phyloP scores from a whole-genome alignment of 1,140 invertebrate species.

The Drosophila miranda region DNA sequence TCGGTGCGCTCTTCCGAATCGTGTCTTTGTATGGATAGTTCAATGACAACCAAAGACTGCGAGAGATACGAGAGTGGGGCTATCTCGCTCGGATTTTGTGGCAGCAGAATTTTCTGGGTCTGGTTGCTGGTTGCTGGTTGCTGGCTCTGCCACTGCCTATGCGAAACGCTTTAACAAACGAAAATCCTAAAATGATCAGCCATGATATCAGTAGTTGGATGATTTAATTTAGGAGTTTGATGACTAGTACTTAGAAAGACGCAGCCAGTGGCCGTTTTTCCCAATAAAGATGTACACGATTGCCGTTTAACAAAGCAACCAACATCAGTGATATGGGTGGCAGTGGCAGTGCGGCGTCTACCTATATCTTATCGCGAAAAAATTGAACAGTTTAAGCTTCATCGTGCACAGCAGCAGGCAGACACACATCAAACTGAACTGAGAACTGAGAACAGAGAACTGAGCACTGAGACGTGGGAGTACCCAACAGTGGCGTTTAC shows the following conservation, averaged over 20 bases:
- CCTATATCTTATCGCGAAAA: conserved; percentile 67
- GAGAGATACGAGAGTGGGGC: conserved; percentile 25
- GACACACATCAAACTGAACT: conserved; percentile 38
- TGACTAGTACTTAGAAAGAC: conserved; percentile 17
- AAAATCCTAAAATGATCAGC: too few relatives aligned
- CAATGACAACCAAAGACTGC: conserved; percentile 33
- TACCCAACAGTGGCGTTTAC: conserved; percentile 16
- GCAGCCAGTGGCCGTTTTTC: conserved; percentile 7
- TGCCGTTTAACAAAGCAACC: conserved; percentile 49
- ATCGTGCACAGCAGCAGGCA: conserved; percentile 47
- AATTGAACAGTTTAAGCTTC: conserved; percentile 75
- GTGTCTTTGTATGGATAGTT: conserved; percentile 33
- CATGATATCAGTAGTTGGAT: too few relatives aligned
- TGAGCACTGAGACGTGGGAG: conserved; percentile 41
- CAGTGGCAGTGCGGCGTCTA: conserved; percentile 3
- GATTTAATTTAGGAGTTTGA: too few relatives aligned
- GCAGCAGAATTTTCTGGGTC: too few relatives aligned
- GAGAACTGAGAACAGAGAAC: conserved; percentile 42
- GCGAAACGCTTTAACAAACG: too few relatives aligned
- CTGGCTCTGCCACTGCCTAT: too few relatives aligned
- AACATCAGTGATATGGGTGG: conserved; percentile 8
- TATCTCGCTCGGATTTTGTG: background rate
- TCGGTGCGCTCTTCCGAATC: conserved; percentile 13
- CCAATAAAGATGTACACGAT: conserved; percentile 35
- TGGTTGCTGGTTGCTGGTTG: too few relatives aligned